phyloP scores from a whole-genome alignment of 2,113 vertebrate species.

The rat (Rattus norvegicus) region GRCr8 NC_086021.1:24769501-24770000 shows the following conservation, averaged over 20 bases:
- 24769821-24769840: not conserved
- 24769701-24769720: accelerated
- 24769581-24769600: conserved; percentile 7
- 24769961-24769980: not conserved
- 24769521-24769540: conserved; percentile 60
- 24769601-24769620: conserved; percentile 24
- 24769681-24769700: not conserved
- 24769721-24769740: not conserved
- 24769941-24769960: not conserved
- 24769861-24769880: not conserved
- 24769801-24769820: not conserved
- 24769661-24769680: not conserved
- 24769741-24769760: not conserved
- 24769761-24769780: not conserved
- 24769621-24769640: not conserved
- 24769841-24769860: not conserved
- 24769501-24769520: conserved; percentile 56
- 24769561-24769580: conserved; percentile 3
- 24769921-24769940: conserved; percentile 15
- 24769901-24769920: not conserved
- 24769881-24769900: not conserved
- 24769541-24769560: conserved; percentile 71
- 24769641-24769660: not conserved
- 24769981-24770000: not conserved
- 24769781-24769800: not conserved